Evolutionary conservation across 1,140 invertebrate species (phyloP).

Genomic region (Mesaphorura yosii): DNA sequence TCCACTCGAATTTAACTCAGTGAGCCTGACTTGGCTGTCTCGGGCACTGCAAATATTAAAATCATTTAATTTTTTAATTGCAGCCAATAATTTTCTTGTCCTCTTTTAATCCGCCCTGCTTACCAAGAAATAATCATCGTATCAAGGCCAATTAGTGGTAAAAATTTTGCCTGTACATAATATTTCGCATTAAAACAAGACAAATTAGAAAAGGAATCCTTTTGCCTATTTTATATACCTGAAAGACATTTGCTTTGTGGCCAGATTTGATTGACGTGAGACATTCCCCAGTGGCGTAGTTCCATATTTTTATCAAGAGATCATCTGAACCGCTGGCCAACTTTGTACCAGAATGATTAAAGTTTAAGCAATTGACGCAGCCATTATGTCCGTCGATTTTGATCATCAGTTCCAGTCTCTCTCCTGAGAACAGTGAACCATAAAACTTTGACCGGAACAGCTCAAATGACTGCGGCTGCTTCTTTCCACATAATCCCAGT

Average conservation of each 20-base stretch:
- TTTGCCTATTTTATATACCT: slow-evolving; percentile 46
- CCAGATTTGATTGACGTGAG: slow-evolving; percentile 57
- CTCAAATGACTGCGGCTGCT: slow-evolving; percentile 38
- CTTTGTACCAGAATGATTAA: slow-evolving; percentile 63
- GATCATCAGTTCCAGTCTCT: slow-evolving; percentile 65
- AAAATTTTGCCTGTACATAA: slow-evolving; percentile 50
- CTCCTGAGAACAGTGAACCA: slow-evolving; percentile 65
- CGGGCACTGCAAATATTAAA: too few species aligned
- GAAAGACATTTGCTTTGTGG: slow-evolving; percentile 79
- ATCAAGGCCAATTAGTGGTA: slow-evolving; percentile 53
- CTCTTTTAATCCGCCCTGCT: too few species aligned
- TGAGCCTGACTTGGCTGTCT: slow-evolving; percentile 70
- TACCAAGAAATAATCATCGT: slow-evolving; percentile 68
- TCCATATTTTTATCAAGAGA: slow-evolving; percentile 71
- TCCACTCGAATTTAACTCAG: slow-evolving; percentile 44
- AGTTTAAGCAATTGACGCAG: slow-evolving; percentile 86
- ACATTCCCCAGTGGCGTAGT: slow-evolving; percentile 64
- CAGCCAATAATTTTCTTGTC: too few species aligned
- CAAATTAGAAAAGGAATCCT: not conserved
- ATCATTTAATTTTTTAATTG: too few species aligned
- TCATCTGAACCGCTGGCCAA: slow-evolving; percentile 86
- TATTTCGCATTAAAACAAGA: slow-evolving; percentile 5
- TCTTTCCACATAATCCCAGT: slow-evolving; percentile 12
- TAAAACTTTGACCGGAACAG: slow-evolving; percentile 61
- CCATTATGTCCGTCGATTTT: slow-evolving; percentile 68